Conservation (phyloP, 2,797 vertebrate species). For the Nasua narica region DNA sequence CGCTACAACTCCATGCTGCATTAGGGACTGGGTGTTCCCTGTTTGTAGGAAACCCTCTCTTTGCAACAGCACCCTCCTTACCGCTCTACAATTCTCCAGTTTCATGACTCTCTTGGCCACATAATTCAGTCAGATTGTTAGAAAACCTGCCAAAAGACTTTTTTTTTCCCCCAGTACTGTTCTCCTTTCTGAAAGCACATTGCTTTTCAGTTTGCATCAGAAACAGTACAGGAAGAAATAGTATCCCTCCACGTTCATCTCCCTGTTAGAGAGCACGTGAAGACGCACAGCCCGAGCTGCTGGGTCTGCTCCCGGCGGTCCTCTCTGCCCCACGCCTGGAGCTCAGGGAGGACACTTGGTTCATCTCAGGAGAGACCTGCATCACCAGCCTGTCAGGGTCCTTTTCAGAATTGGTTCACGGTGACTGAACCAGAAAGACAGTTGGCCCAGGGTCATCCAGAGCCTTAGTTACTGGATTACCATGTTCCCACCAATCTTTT, state of each 20-base stretch:
- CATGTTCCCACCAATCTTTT: background rate
- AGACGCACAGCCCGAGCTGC: accelerated
- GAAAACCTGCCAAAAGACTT: background rate
- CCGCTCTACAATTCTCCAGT: background rate
- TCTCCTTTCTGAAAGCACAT: background rate
- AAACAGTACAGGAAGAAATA: background rate
- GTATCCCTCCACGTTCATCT: accelerated
- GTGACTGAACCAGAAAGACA: background rate
- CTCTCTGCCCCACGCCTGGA: background rate
- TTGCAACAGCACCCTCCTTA: background rate
- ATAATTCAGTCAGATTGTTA: background rate
- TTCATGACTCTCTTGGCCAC: background rate
- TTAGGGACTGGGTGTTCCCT: background rate
- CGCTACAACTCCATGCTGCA: background rate
- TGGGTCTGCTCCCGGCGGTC: background rate
- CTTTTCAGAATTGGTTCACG: background rate
- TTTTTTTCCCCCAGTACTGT: background rate
- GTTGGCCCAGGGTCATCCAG: background rate
- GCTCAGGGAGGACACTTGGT: background rate
- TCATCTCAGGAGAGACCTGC: background rate
- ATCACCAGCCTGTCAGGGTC: background rate
- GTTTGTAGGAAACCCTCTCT: background rate
- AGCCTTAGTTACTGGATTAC: background rate
- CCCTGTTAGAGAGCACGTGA: accelerated
- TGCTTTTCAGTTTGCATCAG: background rate